Conservation (phyloP, 1,140 invertebrate species). For the Notospermus geniculatus region DNA sequence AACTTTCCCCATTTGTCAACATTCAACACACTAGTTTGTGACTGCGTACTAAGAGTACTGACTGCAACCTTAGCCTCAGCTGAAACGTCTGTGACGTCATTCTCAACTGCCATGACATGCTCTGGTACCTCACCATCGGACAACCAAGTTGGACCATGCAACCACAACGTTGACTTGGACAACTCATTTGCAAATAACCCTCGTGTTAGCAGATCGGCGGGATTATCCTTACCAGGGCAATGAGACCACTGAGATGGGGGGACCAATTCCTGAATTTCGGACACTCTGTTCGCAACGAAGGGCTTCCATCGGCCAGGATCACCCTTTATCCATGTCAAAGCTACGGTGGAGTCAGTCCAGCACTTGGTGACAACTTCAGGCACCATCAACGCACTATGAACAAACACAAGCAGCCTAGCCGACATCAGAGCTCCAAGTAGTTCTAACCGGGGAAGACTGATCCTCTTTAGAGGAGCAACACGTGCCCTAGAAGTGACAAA, state of each 20-base stretch:
- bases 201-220: constrained; percentile 5
- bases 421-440: background rate
- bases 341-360: constrained; percentile 18
- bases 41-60: background rate
- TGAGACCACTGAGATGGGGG: background rate
- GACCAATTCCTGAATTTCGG: constrained; percentile 9
- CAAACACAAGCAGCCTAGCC: background rate
- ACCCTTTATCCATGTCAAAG: constrained; percentile 17
- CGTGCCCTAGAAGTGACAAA: background rate
- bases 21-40: background rate
- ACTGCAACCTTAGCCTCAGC: background rate
- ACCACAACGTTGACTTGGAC: background rate
- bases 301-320: constrained; percentile 10
- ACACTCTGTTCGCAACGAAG: constrained; percentile 17
- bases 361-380: constrained; percentile 8
- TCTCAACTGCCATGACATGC: background rate
- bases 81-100: background rate
- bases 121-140: background rate
- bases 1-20: background rate
- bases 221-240: constrained; percentile 1
- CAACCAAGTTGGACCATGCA: background rate
- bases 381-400: background rate
- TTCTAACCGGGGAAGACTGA: background rate
- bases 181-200: background rate
- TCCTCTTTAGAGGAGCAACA: background rate